Evolutionary conservation across 2,797 vertebrate species (phyloP), one percentile per base, ranked within the genome.

Genomic region (Neosilurus mollespiculum): DNA sequence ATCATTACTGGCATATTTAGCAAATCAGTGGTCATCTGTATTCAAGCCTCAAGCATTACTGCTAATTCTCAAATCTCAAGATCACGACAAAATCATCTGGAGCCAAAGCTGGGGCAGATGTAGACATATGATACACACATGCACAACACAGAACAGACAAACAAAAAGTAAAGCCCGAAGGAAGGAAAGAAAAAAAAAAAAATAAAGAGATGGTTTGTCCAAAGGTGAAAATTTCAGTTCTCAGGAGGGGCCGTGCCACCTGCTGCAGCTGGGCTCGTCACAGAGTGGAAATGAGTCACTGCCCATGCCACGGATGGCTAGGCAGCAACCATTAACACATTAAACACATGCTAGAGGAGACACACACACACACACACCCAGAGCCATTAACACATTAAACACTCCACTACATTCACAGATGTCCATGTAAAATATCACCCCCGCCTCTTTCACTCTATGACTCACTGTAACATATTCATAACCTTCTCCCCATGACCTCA

Each of bases 261-360:
- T 92, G 91, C 87, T 49, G 79, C 86, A 87, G 83, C 86, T 43
- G 10, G 87, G 87, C 85, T 26, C 58, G 1, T 61, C 78, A 90
- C 91, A 91, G 90, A 89, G 78, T 89, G 90, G 84, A 81, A 89
- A 90, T 92, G 93, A 93, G 87, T 93, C 90, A 92, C 87, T 85
- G 87, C 90, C 86, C 87, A 87, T 86, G 89, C 62, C 87, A 90
- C 70, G 87, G 87, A 85, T 90, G 87, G 89, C 85, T 90, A 86
- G 92, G 85, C 91, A 88, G 81, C 78, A 61, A 70, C 90, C 92
- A 93, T 93, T 94, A 93, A 89, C 92, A 90, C 91, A 92, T 93
- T 93, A 93, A 93, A 93, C 90, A 91, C 91, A 91, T 88, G 87
- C 86, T 71, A 76, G 81, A 81, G 88, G 65, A 66, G 69, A 89